Percentiles rank a stretch among this genome's conserved stretches.
Conservation (phyloP, 64 coral and sea anemone genomes). For the Stichodactyla mertensii region DNA sequence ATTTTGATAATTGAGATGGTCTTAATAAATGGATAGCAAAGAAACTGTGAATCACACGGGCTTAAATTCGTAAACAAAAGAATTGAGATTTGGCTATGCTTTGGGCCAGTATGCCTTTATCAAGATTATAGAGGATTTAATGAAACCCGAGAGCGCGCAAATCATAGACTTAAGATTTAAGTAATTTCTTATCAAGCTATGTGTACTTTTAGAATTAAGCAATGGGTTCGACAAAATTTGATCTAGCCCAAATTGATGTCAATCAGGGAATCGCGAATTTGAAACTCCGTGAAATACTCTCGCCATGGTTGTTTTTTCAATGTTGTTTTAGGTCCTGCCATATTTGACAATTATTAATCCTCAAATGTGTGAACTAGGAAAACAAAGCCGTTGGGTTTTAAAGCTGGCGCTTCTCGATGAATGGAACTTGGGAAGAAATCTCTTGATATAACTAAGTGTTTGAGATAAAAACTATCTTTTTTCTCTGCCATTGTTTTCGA, state of each 20-base stretch:
- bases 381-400: neutral
- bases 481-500: neutral
- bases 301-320: neutral
- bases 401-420: neutral
- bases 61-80: slow-evolving; percentile 7
- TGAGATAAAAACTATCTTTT: neutral
- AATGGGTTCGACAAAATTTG: slow-evolving; percentile 11
- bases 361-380: neutral
- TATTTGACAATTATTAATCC: neutral
- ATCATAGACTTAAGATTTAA: slow-evolving; percentile 4
- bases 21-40: neutral
- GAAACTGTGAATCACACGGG: neutral
- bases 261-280: neutral
- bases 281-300: neutral
- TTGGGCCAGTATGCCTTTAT: neutral
- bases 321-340: neutral
- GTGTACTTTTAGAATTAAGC: slow-evolving; percentile 12
- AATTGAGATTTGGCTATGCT: neutral
- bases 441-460: slow-evolving; percentile 2
- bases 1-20: slow-evolving; percentile 5
- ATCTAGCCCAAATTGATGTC: slow-evolving; percentile 29
- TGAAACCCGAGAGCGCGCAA: slow-evolving; percentile 6
- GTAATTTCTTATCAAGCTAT: slow-evolving; percentile 8
- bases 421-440: neutral
- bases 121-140: slow-evolving; percentile 6